These are phyloP conservation scores for Globicephala melas DNA, from an alignment of 2,113 vertebrate species.

Conservation along the genomic window DNA sequence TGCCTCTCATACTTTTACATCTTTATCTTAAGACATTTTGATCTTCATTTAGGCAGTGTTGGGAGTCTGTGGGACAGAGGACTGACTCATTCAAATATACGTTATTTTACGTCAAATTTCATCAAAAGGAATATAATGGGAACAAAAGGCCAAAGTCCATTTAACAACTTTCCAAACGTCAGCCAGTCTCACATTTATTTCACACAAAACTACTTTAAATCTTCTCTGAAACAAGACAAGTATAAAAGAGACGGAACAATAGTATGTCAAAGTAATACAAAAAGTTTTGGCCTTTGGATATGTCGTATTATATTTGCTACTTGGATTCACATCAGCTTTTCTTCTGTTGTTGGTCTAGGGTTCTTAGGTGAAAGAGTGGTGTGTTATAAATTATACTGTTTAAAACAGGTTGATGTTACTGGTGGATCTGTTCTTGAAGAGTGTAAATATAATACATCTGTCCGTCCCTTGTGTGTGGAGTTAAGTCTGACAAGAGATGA, in stretches of 20 bases:
- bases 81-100: neutral
- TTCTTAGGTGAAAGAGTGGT: neutral
- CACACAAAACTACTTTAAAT: neutral
- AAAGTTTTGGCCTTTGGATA: neutral
- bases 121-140: neutral
- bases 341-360: neutral
- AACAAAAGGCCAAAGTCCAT: neutral
- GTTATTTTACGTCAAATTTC: neutral
- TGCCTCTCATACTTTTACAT: neutral
- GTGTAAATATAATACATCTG: neutral
- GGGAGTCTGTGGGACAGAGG: neutral
- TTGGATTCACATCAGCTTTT: neutral
- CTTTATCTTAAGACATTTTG: neutral
- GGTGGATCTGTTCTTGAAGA: neutral
- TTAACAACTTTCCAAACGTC: neutral
- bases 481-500: neutral
- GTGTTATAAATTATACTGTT: slow-evolving; percentile 3
- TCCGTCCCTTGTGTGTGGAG: neutral
- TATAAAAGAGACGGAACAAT: neutral
- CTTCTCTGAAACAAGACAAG: neutral
- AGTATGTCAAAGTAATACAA: neutral
- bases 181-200: slow-evolving; percentile 17
- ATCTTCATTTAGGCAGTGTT: neutral
- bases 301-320: neutral
- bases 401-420: neutral